Percentiles rank a stretch among this genome's conserved stretches.
Conservation (phyloP, 2,888 invertebrate species). For the Nomada ruficornis region DNA sequence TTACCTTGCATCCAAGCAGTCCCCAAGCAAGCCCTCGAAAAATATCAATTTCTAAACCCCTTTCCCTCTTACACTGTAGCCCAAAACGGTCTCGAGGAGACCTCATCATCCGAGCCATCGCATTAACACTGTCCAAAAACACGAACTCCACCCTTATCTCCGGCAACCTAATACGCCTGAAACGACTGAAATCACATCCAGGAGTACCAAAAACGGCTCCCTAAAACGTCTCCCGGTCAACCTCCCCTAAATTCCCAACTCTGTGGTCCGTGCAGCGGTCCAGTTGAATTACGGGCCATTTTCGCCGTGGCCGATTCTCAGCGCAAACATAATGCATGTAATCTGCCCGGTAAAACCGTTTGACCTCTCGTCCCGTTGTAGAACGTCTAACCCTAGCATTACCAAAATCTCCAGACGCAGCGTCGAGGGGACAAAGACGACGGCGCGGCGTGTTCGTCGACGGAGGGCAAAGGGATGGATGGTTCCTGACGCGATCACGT, state of each 20-base stretch:
- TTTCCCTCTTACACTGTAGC: too few species aligned
- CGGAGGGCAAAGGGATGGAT: constrained; percentile 4
- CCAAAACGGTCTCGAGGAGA: background rate
- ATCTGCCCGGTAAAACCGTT: constrained; percentile 79
- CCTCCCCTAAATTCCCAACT: constrained; percentile 2
- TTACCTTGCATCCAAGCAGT: too few species aligned
- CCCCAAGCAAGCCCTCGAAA: too few species aligned
- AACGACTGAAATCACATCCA: background rate
- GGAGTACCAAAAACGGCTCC: background rate
- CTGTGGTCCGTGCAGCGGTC: constrained; percentile 37
- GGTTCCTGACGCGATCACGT: constrained; percentile 70
- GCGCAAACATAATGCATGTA: constrained; percentile 83
- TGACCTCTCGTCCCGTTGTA: constrained; percentile 80
- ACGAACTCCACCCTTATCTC: background rate
- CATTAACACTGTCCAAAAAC: background rate
- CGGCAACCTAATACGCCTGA: too few species aligned
- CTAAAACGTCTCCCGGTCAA: background rate
- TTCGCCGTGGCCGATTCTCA: constrained; percentile 67
- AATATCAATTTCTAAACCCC: background rate
- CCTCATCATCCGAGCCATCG: background rate
- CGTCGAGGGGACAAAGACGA: constrained; percentile 33
- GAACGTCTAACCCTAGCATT: constrained; percentile 83
- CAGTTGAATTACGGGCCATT: constrained; percentile 75
- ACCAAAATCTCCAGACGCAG: constrained; percentile 77
- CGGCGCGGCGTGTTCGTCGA: background rate